Conservation (phyloP, 2,797 vertebrate genomes). For the Lagodon rhomboides region DNA sequence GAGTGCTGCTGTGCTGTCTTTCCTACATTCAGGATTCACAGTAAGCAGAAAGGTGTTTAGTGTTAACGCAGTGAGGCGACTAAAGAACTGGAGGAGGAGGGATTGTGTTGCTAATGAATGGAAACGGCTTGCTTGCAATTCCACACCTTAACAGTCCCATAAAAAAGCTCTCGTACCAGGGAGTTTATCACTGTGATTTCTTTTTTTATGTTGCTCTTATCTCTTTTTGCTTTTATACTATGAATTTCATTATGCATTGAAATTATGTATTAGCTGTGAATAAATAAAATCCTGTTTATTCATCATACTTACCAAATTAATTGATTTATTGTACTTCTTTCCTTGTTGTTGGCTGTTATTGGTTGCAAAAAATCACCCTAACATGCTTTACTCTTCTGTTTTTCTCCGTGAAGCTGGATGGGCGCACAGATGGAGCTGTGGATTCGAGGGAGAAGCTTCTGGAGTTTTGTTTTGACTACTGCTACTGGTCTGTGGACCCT, state of each 20-base stretch:
- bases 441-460: conserved; percentile 92
- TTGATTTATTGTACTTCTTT: background rate
- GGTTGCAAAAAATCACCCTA: background rate
- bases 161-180: conserved; percentile 24
- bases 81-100: conserved; percentile 52
- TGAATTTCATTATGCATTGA: background rate
- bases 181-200: conserved; percentile 3
- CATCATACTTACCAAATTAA: background rate
- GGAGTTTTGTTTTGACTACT: conserved; percentile 97
- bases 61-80: conserved; percentile 61
- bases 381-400: conserved; percentile 19
- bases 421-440: conserved; percentile 85
- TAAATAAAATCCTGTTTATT: background rate
- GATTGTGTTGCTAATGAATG: conserved; percentile 73
- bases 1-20: conserved; percentile 60
- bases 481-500: conserved; percentile 96
- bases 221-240: background rate
- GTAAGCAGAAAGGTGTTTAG: conserved; percentile 71
- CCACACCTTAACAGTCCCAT: conserved; percentile 26
- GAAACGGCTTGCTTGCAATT: conserved; percentile 70
- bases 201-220: background rate
- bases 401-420: conserved; percentile 86
- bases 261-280: background rate
- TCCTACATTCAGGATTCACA: conserved; percentile 31
- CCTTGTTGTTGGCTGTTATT: conserved; percentile 1